Conservation (phyloP, 1,140 invertebrate species). For the Battus philenor region DNA sequence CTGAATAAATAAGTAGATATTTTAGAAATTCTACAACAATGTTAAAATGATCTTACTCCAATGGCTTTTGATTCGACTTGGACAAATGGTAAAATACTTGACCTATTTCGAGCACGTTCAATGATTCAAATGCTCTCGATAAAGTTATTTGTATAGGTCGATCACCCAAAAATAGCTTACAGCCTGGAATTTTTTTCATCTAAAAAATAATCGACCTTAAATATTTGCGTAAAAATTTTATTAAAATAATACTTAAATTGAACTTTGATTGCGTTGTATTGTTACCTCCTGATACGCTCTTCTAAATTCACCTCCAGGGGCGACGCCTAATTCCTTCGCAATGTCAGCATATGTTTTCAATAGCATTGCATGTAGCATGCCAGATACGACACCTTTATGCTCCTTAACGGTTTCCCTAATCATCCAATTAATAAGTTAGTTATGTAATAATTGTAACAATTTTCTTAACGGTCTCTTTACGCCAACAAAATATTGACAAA, state of each 20-base stretch:
- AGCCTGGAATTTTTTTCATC: constrained; percentile 84
- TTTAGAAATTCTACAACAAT: too few species aligned
- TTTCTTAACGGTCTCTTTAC: too few species aligned
- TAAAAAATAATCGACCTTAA: constrained; percentile 36
- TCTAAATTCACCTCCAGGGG: constrained; percentile 97
- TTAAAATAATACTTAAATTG: not conserved
- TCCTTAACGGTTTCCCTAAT: constrained; percentile 77
- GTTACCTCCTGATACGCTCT: constrained; percentile 90
- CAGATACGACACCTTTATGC: constrained; percentile 84
- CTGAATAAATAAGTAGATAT: too few species aligned
- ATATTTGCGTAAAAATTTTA: too few species aligned
- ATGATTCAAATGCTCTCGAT: constrained; percentile 85
- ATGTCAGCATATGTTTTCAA: constrained; percentile 94
- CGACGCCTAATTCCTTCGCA: constrained; percentile 94
- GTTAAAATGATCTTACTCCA: constrained; percentile 78
- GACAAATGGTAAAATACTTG: constrained; percentile 87
- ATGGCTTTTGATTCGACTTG: constrained; percentile 48
- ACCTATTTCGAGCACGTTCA: constrained; percentile 91
- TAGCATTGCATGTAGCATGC: constrained; percentile 92
- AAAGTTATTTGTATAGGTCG: constrained; percentile 94
- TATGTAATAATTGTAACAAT: not conserved
- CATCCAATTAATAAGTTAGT: too few species aligned
- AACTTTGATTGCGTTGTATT: not conserved
- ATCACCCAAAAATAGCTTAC: constrained; percentile 91
- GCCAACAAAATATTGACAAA: too few species aligned